These are phyloP conservation scores for Andrena bucephala DNA, from an alignment of 2,888 invertebrate species.

Conservation along the genomic window DNA sequence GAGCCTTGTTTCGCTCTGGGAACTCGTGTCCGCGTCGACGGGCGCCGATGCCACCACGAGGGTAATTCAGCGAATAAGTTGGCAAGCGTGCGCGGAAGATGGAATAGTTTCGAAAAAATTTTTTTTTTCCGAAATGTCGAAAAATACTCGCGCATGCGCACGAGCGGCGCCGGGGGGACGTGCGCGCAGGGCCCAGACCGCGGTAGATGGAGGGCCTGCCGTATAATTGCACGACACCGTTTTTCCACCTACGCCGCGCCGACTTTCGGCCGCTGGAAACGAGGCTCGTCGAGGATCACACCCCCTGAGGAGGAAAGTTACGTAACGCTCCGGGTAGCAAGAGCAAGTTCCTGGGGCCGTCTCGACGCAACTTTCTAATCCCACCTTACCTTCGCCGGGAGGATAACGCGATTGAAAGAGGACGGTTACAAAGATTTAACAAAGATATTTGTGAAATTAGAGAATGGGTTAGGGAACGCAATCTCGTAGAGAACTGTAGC, in stretches of 20 bases:
- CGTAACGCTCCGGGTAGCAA: constrained; percentile 2
- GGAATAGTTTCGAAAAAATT: too few species aligned
- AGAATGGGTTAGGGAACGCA: too few species aligned
- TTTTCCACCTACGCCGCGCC: constrained; percentile 36
- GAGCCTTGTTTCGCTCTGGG: constrained; percentile 57
- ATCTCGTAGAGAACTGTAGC: too few species aligned
- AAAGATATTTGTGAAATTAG: too few species aligned
- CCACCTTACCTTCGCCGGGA: not conserved
- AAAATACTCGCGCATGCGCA: too few species aligned
- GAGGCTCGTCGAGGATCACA: not conserved
- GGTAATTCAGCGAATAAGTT: constrained; percentile 68
- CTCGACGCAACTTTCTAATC: not conserved
- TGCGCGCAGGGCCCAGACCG: too few species aligned
- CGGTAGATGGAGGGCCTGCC: not conserved
- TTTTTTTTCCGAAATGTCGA: too few species aligned
- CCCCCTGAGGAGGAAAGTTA: not conserved
- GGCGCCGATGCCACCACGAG: constrained; percentile 52
- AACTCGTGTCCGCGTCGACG: constrained; percentile 36
- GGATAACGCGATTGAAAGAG: too few species aligned
- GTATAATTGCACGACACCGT: constrained; percentile 62
- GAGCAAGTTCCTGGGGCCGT: not conserved
- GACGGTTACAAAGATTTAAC: too few species aligned
- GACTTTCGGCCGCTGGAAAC: constrained; percentile 5
- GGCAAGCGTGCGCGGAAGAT: constrained; percentile 39
- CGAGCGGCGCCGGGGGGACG: too few species aligned